Evolutionary conservation across 2,888 invertebrate genomes (phyloP), one percentile per base, ranked within the genome.

Genomic region (Chloroclystis v-ata): DNA sequence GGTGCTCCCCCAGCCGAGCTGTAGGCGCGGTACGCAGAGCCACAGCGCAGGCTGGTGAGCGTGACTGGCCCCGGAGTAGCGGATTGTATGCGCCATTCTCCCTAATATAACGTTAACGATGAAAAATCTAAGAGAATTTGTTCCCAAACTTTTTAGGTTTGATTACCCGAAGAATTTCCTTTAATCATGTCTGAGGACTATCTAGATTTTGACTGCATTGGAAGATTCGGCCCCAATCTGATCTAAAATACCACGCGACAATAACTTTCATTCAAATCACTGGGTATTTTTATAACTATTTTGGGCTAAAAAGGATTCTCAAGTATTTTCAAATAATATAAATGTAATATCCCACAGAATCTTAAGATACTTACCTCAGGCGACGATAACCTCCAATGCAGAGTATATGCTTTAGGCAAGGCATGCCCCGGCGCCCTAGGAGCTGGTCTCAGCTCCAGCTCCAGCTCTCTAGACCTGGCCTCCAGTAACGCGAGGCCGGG

Each of bases 11-110:
- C 92, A 0, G 96, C 95, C 8, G 93, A 91, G 59, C 96, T 90
- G 71, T 94, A 93, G 42, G 95, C 92, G 63, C 93, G 90, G 71
- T 97, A 97, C 40, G 91, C 90, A 28, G 95, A 94, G 16, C 97
- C 97, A 78, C 97, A 97, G 57, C 92, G 91, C 7, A 97, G 89
- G 12, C 92, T 92, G 24, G 92, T 90, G 26, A 96, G 85, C 1
- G 91, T 92, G 56, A 83, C 72, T 1, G 84, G 78, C 0, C 85
- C 87, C 0, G 82, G 80, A 44, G 66, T 75, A 0, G 82, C 81
- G n/a, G 75, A 60, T 65, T 85, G 85, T 42, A 76, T 91, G 89
- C 72, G 92, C 93, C 67, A 92, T 90, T 75, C 93, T 86, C 78
- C 95, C 94, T 54, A 37, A 13, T 14, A 10, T 2, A 14, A 24